Conservation (phyloP, 2,888 invertebrate genomes). For the Lypha dubia region DNA sequence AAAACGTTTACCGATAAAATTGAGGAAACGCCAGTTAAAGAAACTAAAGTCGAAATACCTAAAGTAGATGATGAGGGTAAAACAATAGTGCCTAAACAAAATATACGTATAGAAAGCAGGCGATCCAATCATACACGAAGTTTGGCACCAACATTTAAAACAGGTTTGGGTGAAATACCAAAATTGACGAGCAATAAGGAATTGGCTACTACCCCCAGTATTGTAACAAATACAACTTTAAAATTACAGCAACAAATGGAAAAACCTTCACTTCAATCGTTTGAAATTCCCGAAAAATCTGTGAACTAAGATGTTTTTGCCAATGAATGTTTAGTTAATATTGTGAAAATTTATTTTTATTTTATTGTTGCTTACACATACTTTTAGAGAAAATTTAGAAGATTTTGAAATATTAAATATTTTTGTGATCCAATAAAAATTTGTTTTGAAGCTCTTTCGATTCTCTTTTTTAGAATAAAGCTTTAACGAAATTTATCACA, state of each 20-base stretch:
- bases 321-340: slow-evolving; percentile 7
- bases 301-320: slow-evolving; percentile 17
- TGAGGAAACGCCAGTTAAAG: slow-evolving; percentile 22
- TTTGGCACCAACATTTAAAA: slow-evolving; percentile 58
- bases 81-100: slow-evolving; percentile 76
- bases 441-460: neutral
- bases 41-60: slow-evolving; percentile 30
- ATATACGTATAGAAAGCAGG: slow-evolving; percentile 77
- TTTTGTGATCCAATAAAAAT: neutral
- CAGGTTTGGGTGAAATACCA: slow-evolving; percentile 57
- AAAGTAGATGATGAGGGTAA: slow-evolving; percentile 57
- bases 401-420: neutral
- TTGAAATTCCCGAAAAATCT: slow-evolving; percentile 11
- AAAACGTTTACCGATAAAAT: slow-evolving; percentile 9
- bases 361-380: slow-evolving; percentile 1
- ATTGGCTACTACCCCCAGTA: neutral
- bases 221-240: neutral
- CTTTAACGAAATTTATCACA: too few species aligned
- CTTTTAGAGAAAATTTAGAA: slow-evolving; percentile 14
- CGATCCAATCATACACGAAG: slow-evolving; percentile 38
- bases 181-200: neutral
- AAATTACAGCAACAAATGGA: slow-evolving; percentile 6
- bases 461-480: too few species aligned
- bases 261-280: neutral
- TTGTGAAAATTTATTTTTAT: slow-evolving; percentile 12